Percentiles rank a stretch among this genome's conserved stretches.
These are phyloP conservation scores for Epinephelus lanceolatus DNA, from an alignment of 2,113 vertebrate genomes.

Conservation along the genomic window DNA sequence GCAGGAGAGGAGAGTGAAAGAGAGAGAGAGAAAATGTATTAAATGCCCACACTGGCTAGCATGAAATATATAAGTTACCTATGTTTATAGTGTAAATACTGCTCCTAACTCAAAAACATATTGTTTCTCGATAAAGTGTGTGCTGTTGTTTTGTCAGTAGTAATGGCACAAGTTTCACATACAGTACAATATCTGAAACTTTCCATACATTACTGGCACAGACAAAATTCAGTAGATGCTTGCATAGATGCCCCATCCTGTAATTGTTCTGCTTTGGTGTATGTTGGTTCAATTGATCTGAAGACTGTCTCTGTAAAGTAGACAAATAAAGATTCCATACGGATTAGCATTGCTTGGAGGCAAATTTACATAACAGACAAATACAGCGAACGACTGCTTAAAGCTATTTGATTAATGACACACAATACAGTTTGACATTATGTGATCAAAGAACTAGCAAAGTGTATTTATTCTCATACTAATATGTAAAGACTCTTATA, in stretches of 20 bases:
- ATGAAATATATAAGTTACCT: neutral
- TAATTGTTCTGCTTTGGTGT: neutral
- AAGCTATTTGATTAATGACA: neutral
- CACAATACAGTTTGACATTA: neutral
- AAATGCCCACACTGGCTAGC: neutral
- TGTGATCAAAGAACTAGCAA: neutral
- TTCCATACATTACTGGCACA: neutral
- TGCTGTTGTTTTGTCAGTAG: neutral
- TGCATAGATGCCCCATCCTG: too few species aligned
- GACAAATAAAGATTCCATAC: neutral
- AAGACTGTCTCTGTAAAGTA: neutral
- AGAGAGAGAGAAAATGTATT: neutral
- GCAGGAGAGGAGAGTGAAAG: too few species aligned
- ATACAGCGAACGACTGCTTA: neutral
- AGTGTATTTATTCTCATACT: neutral
- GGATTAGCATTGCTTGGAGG: slow-evolving; percentile 1
- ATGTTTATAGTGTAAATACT: neutral
- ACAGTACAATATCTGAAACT: too few species aligned
- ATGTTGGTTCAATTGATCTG: neutral
- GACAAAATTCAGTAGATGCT: neutral
- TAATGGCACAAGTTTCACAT: neutral
- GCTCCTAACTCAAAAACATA: neutral
- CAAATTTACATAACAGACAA: neutral
- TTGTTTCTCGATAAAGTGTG: neutral
- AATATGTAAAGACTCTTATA: neutral